Conservation (phyloP, 2,113 vertebrate species). For the Piaya cayana region DNA sequence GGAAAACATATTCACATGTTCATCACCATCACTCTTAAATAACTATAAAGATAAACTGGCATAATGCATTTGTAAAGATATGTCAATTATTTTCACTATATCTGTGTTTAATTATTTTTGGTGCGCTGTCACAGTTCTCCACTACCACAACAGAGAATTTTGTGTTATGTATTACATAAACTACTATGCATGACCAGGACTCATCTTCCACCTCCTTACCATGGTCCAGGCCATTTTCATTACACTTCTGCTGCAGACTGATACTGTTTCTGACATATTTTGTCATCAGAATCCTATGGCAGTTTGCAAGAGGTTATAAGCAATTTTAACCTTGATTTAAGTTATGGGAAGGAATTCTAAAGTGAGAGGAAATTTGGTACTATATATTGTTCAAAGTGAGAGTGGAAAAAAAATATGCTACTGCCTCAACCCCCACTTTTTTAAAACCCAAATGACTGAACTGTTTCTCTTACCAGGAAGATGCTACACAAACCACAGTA, state of each 20-base stretch:
- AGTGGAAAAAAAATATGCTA: background rate
- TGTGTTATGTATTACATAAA: background rate
- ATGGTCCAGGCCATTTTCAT: background rate
- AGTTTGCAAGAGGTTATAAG: background rate
- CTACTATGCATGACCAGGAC: fast-evolving
- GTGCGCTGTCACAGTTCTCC: background rate
- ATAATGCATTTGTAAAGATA: background rate
- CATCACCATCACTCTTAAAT: background rate
- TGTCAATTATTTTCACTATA: background rate
- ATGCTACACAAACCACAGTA: background rate
- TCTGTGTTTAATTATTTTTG: background rate
- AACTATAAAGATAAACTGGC: background rate
- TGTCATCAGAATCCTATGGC: background rate
- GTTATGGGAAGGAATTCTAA: background rate
- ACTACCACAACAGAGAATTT: background rate
- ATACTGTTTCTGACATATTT: background rate
- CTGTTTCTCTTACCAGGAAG: background rate
- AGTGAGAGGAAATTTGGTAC: background rate
- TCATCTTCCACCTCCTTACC: background rate
- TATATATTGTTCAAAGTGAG: background rate
- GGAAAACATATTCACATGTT: background rate
- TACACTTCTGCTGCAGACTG: background rate
- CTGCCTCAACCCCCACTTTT: fast-evolving
- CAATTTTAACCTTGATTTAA: background rate
- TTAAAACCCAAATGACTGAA: background rate